Percentiles rank a stretch among this genome's conserved stretches.
Conservation (phyloP, 2,888 invertebrate genomes). For the Lingula anatina region DNA sequence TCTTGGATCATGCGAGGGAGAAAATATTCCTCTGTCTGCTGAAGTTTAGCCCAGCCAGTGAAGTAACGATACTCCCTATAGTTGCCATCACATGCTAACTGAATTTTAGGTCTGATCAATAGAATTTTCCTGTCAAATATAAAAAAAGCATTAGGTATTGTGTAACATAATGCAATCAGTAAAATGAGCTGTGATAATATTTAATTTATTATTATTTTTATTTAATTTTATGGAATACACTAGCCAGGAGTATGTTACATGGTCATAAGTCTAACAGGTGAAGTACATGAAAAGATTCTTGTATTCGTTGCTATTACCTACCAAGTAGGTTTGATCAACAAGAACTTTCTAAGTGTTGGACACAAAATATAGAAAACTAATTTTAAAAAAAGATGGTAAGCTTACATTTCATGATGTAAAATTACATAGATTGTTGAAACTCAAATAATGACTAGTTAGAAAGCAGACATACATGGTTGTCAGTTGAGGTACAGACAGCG, state of each 20-base stretch:
- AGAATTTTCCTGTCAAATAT: conserved; percentile 65
- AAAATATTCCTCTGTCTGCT: conserved; percentile 75
- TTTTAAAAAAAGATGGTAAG: too few relatives aligned
- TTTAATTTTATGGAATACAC: background rate
- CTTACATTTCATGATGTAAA: background rate
- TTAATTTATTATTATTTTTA: background rate
- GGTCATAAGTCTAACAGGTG: too few relatives aligned
- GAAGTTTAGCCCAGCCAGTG: conserved; percentile 72
- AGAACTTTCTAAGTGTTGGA: too few relatives aligned
- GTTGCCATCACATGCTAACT: conserved; percentile 87
- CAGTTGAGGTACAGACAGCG: too few relatives aligned
- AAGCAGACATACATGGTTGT: background rate
- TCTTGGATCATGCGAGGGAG: conserved; percentile 79
- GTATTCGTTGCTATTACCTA: too few relatives aligned
- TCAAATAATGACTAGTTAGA: background rate
- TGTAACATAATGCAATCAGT: too few relatives aligned
- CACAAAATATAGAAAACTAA: too few relatives aligned
- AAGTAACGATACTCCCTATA: conserved; percentile 96
- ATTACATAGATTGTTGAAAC: background rate
- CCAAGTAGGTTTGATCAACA: too few relatives aligned
- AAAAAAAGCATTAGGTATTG: too few relatives aligned
- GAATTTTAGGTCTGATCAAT: conserved; percentile 89
- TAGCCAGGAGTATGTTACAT: background rate
- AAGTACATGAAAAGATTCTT: too few relatives aligned
- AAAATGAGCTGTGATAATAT: background rate